Conservation (phyloP, 2,888 invertebrate genomes). For the Nebria salina region DNA sequence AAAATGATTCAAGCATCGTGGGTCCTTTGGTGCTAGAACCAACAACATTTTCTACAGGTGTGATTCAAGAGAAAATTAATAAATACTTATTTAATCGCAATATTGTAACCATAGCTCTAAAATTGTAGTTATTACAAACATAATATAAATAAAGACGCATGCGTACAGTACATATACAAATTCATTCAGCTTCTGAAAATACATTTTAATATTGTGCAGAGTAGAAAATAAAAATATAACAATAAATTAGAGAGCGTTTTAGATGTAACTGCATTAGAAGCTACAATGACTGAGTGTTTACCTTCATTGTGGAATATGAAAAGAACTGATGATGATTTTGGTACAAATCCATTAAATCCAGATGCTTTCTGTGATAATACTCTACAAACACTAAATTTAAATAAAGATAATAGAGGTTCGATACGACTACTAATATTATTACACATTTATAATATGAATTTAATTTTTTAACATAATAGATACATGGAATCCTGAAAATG, state of each 20-base stretch:
- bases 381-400: slow-evolving; percentile 25
- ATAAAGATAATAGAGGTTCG: slow-evolving; percentile 22
- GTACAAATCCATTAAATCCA: not conserved
- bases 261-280: slow-evolving; percentile 58
- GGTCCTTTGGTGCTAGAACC: slow-evolving; percentile 33
- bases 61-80: not conserved
- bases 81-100: not conserved
- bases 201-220: not conserved
- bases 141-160: not conserved
- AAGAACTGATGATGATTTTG: slow-evolving; percentile 49
- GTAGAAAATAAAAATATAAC: not conserved
- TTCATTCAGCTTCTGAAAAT: not conserved
- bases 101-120: not conserved
- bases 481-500: slow-evolving; percentile 35
- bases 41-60: slow-evolving; percentile 28
- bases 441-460: no score
- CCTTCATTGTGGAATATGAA: slow-evolving; percentile 61
- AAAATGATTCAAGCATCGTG: slow-evolving; percentile 17
- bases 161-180: not conserved
- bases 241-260: slow-evolving; percentile 27
- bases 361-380: slow-evolving; percentile 27
- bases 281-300: slow-evolving; percentile 62
- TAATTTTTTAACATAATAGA: slow-evolving; percentile 6
- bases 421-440: no score
- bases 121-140: not conserved